Percentiles rank a stretch among this genome's conserved stretches.
phyloP scores from a whole-genome alignment of 2,888 invertebrate genomes.

The Lasioglossum malachurum region DNA sequence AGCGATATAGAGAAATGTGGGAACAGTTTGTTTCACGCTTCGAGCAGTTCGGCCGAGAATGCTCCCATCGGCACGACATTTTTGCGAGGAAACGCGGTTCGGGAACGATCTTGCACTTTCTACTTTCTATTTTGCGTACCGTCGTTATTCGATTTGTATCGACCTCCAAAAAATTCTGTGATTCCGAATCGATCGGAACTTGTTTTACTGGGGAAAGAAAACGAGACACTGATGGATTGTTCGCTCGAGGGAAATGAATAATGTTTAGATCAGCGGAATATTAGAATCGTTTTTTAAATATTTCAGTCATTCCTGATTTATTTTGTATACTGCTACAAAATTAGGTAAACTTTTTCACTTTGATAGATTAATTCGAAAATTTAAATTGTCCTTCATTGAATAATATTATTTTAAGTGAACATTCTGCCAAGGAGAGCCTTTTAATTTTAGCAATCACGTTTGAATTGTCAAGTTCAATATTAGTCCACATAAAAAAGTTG shows the following conservation, averaged over 20 bases:
- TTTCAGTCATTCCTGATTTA: too few relatives aligned
- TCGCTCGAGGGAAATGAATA: too few relatives aligned
- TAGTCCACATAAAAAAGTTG: too few relatives aligned
- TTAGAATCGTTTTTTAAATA: too few relatives aligned
- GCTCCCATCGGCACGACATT: slow-evolving; percentile 21
- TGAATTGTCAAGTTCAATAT: too few relatives aligned
- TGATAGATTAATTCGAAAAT: too few relatives aligned
- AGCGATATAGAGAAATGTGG: slow-evolving; percentile 54
- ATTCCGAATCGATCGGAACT: not conserved
- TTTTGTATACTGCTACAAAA: too few relatives aligned
- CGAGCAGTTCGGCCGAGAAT: slow-evolving; percentile 35
- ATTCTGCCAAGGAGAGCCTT: not conserved
- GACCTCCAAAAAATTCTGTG: not conserved
- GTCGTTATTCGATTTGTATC: not conserved
- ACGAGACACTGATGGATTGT: not conserved
- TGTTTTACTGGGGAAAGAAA: not conserved
- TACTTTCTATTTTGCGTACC: slow-evolving; percentile 24
- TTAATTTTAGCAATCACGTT: too few relatives aligned
- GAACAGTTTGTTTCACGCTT: slow-evolving; percentile 54
- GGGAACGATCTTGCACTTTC: slow-evolving; percentile 20
- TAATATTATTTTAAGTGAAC: too few relatives aligned
- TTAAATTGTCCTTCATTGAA: too few relatives aligned
- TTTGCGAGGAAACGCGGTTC: slow-evolving; percentile 9
- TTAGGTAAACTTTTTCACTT: too few relatives aligned
- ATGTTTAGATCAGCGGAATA: too few relatives aligned